Evolutionary conservation across 2,888 invertebrate species (phyloP), one percentile per base, ranked within the genome.

Genomic region (Catocala fraxini): DNA sequence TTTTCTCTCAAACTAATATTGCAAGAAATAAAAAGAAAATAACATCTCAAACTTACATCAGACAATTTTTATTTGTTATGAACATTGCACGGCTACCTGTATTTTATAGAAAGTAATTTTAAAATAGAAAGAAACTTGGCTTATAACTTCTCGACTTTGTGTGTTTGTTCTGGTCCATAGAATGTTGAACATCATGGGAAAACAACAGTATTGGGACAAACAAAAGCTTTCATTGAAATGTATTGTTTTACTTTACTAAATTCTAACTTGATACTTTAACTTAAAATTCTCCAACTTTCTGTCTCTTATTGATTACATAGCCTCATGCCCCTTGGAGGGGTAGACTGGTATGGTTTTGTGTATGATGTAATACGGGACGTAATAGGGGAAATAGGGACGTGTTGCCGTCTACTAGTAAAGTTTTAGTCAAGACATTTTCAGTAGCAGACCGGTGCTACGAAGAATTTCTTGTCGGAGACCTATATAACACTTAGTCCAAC

Each of bases 121-220:
- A 54, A 60, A 60, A 51, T 15, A 39, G 41, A 51, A 13, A 12
- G 6, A 6, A 54, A 59, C 43, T 60, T 60, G 6, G 45, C 39
- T 51, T 43, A 12, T 49, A 55, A 60, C 49, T 60, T 60, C n/a
- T 45, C 33, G 49, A 51, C 39, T 60, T 51, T 54, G 34, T 53
- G 25, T 51, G 25, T 25, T 45, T 51, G 55, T 55, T 45, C 45
- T 55, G 53, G 33, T 54, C 34, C 49, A 54, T 54, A 49, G 53
- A 59, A 59, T 43, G 11, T n/a, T n/a, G 15, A 42, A 54, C 48
- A 34, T 42, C 11, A 43, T 54, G 54, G 49, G 54, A 54, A 54
- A 25, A 25, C 54, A 12, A 12, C 35, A 35, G 43, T 35, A 41
- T 41, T 41, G 10, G 51, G 13, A 39, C 13, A 52, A 48, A 43